These are phyloP conservation scores for Lipotes vexillifer DNA, from an alignment of 2,113 vertebrate genomes.

Conservation along the genomic window DNA sequence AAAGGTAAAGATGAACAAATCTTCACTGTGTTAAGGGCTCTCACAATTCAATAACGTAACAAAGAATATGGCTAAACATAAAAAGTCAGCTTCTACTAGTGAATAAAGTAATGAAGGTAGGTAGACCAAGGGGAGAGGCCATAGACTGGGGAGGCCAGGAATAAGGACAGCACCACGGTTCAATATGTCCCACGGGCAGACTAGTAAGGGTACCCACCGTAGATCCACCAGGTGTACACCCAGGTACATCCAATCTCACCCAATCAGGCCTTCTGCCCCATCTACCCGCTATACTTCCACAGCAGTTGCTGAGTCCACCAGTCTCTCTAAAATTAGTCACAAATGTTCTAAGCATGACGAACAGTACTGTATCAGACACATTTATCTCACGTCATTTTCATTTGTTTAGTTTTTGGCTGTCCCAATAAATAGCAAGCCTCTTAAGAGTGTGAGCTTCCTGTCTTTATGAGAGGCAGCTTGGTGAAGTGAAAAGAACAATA, in stretches of 20 bases:
- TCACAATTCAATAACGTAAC: not conserved
- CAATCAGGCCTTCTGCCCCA: not conserved
- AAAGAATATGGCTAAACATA: not conserved
- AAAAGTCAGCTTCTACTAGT: not conserved
- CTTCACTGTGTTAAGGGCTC: not conserved
- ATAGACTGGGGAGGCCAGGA: not conserved
- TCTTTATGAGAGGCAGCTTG: not conserved
- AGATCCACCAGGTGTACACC: not conserved
- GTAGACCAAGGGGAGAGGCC: not conserved
- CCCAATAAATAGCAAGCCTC: not conserved
- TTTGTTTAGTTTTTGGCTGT: not conserved
- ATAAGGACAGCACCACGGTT: not conserved
- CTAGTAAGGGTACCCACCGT: not conserved
- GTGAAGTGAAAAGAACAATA: not conserved
- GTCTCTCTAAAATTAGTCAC: not conserved
- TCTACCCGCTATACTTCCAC: not conserved
- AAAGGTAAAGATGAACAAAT: not conserved
- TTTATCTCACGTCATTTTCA: not conserved
- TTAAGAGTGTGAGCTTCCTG: not conserved
- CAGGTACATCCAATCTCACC: not conserved
- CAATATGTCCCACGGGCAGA: fast-evolving
- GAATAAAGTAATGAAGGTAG: not conserved
- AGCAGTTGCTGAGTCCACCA: not conserved
- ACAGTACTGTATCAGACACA: not conserved
- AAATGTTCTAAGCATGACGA: not conserved